Percentiles rank a stretch among this genome's conserved stretches.
phyloP scores from a whole-genome alignment of 2,888 invertebrate species.

The Drosophila parthenogenetica region DNA sequence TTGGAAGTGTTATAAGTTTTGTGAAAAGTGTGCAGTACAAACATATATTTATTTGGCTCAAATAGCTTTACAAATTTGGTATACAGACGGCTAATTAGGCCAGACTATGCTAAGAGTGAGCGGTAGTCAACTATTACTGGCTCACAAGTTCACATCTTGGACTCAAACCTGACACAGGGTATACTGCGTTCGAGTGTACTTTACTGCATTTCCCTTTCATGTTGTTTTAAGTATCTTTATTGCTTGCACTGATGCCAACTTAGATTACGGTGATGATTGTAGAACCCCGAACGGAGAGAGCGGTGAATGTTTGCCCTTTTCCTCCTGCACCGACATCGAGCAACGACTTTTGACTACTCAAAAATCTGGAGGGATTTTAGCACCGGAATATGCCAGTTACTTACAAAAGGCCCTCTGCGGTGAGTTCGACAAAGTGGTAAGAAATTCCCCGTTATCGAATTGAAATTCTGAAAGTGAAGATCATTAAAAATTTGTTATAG shows the following conservation, averaged over 20 bases:
- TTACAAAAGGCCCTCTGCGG: slow-evolving; percentile 62
- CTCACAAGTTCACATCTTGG: too few relatives aligned
- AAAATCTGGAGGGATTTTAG: slow-evolving; percentile 21
- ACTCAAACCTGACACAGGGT: too few relatives aligned
- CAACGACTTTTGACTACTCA: slow-evolving; percentile 41
- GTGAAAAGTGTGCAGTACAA: too few relatives aligned
- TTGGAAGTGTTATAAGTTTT: too few relatives aligned
- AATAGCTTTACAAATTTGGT: too few relatives aligned
- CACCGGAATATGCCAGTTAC: slow-evolving; percentile 46
- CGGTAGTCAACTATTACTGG: too few relatives aligned
- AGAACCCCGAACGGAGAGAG: slow-evolving; percentile 54
- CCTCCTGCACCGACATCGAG: slow-evolving; percentile 69
- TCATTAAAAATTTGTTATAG: slow-evolving; percentile 35
- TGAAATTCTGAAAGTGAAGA: not conserved
- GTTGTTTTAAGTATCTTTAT: slow-evolving; percentile 35
- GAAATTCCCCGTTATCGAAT: not conserved
- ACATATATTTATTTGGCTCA: too few relatives aligned
- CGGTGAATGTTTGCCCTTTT: slow-evolving; percentile 73
- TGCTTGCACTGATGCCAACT: slow-evolving; percentile 33
- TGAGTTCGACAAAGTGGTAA: slow-evolving; percentile 56
- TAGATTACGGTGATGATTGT: slow-evolving; percentile 73
- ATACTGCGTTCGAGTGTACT: too few relatives aligned
- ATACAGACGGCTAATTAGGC: too few relatives aligned
- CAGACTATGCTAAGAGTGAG: too few relatives aligned
- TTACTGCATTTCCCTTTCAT: not conserved